A percentile compares a stretch with the other conserved stretches of the same genome.
Evolutionary conservation across 2,797 vertebrate species (phyloP).

Genomic region (Harpagifer antarcticus): DNA sequence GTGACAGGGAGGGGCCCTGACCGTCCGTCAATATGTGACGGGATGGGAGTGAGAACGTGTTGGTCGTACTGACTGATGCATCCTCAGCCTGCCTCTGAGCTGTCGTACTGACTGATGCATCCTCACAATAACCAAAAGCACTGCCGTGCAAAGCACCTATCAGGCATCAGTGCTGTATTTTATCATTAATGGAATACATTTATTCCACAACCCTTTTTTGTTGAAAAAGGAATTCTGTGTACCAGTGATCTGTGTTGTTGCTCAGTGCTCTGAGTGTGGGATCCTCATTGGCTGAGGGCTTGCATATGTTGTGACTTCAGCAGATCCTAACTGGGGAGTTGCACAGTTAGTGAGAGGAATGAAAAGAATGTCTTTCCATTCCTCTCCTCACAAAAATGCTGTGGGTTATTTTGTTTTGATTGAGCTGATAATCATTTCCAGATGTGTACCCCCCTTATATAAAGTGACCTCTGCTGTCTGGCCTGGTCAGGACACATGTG

Average conservation of each 20-base stretch:
- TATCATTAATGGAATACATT: constrained; percentile 6
- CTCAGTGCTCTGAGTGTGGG: neutral
- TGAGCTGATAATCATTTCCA: constrained; percentile 66
- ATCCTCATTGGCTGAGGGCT: constrained; percentile 4
- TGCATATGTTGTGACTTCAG: constrained; percentile 12
- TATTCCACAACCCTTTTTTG: neutral
- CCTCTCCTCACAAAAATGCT: constrained; percentile 47
- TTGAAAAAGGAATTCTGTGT: neutral
- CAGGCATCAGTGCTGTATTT: neutral
- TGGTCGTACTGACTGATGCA: no score
- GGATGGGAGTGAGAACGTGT: no score
- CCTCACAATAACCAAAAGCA: neutral
- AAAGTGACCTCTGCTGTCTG: constrained; percentile 33
- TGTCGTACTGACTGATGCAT: no score
- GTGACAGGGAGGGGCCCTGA: no score
- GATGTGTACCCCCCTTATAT: constrained; percentile 52
- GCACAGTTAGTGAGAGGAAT: constrained; percentile 9
- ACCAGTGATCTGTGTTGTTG: neutral
- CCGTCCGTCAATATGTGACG: no score
- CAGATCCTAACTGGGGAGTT: neutral
- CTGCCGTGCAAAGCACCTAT: neutral
- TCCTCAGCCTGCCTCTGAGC: no score
- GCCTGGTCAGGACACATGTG: neutral
- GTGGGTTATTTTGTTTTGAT: constrained; percentile 59
- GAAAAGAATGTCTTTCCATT: constrained; percentile 43